Evolutionary conservation across 2,888 invertebrate species (phyloP).

Genomic region (Latheticus oryzae): DNA sequence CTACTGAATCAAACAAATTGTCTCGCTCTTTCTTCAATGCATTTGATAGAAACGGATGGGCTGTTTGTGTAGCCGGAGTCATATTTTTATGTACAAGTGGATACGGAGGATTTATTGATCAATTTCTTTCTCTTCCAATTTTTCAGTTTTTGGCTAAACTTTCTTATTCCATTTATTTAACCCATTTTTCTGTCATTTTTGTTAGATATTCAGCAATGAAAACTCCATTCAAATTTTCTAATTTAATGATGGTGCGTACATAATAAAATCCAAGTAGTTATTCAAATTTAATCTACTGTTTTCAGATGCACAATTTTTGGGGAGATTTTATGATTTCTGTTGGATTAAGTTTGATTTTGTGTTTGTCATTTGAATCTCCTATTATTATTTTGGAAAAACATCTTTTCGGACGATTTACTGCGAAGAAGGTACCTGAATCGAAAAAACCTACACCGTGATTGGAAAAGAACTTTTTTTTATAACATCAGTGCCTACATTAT

Average conservation of each 20-base stretch:
- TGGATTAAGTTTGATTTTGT: constrained; percentile 29
- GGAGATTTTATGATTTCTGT: constrained; percentile 34
- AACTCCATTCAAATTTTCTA: constrained; percentile 17
- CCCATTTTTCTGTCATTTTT: constrained; percentile 62
- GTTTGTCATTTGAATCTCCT: constrained; percentile 44
- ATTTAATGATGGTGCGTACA: constrained; percentile 1
- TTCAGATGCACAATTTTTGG: constrained; percentile 34
- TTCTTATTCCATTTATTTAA: constrained; percentile 68
- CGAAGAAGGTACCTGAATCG: too few relatives aligned
- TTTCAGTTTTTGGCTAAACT: constrained; percentile 69
- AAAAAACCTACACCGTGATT: too few relatives aligned
- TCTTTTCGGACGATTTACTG: too few relatives aligned
- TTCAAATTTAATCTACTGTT: too few relatives aligned
- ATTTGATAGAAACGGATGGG: constrained; percentile 64
- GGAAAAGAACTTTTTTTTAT: too few relatives aligned
- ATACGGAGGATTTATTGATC: constrained; percentile 28
- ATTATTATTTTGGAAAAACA: constrained; percentile 41
- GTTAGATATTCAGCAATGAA: constrained; percentile 13
- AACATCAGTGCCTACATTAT: too few relatives aligned
- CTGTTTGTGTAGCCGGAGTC: constrained; percentile 64
- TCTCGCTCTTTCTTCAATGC: constrained; percentile 47
- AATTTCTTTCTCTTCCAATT: constrained; percentile 64
- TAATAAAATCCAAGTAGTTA: constrained; percentile 7
- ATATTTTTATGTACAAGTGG: constrained; percentile 63
- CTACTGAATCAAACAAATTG: background rate